Base-by-base conservation (phyloP, 2,888 invertebrate species). In the Acronicta alni region DNA sequence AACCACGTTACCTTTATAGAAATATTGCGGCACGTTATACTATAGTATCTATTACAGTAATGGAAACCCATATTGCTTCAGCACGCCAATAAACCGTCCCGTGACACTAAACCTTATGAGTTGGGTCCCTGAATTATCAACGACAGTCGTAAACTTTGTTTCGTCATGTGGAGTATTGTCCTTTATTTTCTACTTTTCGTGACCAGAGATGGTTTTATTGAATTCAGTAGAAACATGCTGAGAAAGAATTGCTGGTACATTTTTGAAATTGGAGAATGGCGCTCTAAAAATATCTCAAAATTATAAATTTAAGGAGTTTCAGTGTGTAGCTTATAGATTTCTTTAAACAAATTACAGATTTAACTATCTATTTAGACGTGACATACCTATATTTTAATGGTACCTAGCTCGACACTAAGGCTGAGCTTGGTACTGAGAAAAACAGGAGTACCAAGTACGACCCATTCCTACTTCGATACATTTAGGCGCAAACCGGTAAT, bases 401-500 rank as follows among this genome's bases (percentile, higher is more conserved):
- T n/a, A n/a, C n/a, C n/a, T n/a, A n/a, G n/a, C n/a, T n/a, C n/a
- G n/a, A n/a, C n/a, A n/a, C n/a, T n/a, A n/a, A n/a, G n/a, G n/a
- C n/a, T n/a, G n/a, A n/a, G n/a, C n/a, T n/a, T n/a, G n/a, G n/a
- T 20, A 2, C 9, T 16, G 17, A 42, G 61, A 64, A 66, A 65
- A 57, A 35, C 30, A 9, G 17, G 35, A 45, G 44, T 44, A 35
- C 32, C 32, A n/a, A 6, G 35, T 42, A 48, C 7, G 4, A 30
- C 10, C 54, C 54, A 46, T 63, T 57, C 59, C 51, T 65, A 55
- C 37, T 38, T 52, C 54, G 23, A 71, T 65, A 63, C 57, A 64
- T 67, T 67, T 57, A 71, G 68, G 62, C 26, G 66, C 76, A 79
- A 85, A 83, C 85, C 76, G 75, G 84, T 86, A 84, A 87, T 87